Evolutionary conservation across 2,113 vertebrate species (phyloP), one percentile per base, ranked within the genome.

Genomic region (Synodontis membranacea): DNA sequence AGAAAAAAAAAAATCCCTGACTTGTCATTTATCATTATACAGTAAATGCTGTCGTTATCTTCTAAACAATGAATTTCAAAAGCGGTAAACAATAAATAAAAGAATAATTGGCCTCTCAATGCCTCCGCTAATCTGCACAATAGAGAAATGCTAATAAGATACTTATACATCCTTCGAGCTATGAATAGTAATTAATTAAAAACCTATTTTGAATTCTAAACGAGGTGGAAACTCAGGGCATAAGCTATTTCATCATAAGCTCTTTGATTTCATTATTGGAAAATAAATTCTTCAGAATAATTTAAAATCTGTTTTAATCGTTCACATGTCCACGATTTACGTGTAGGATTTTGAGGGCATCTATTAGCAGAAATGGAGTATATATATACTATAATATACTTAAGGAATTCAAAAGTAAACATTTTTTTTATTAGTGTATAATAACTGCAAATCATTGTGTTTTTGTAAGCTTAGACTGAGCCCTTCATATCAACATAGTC

Each of bases 111-210:
- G 28, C 60, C 37, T 44, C 39, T 2, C 48, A 72, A 25, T 48
- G 52, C 54, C 80, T 86, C 62, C 52, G 52, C 75, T 84, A 86
- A 84, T 56, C 48, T 76, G 64, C 72, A 80, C 50, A 83, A 84
- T 79, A 88, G 78, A 76, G 66, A 86, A 82, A 90, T 90, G 87
- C 48, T 90, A 86, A 89, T 82, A 60, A 56, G 66, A 37, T 88
- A 48, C 86, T 89, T 83, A 80, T 84, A 87, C 48, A 66, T 62
- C 75, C 72, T 72, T 58, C 48, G 23, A 84, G 78, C 82, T 79
- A 76, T 86, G 84, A 89, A 89, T 86, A 86, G 70, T 80, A 86
- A 88, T 86, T 86, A 52, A 81, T 82, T 50, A 1, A 78, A 68
- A 88, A 48, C 70, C 62, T 81, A 31, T 82, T 89, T 86, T 64